A percentile compares a stretch with the other conserved stretches of the same genome.
phyloP scores from a whole-genome alignment of 2,888 invertebrate species.

The Sarcophaga variegata region DNA sequence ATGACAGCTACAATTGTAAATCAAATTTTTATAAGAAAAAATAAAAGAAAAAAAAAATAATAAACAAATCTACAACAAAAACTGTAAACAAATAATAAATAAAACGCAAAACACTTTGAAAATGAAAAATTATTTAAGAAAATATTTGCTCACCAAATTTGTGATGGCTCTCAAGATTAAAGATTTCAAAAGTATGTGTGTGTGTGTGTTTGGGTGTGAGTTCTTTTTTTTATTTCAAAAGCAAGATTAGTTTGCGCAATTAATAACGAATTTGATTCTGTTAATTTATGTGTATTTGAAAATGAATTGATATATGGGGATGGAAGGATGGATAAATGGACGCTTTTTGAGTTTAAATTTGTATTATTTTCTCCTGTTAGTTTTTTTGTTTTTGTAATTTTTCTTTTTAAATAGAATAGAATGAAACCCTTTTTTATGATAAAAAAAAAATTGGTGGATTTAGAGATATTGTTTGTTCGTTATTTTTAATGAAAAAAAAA shows the following conservation, averaged over 20 bases:
- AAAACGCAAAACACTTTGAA: conserved; percentile 3
- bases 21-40: conserved; percentile 1
- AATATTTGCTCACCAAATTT: conserved; percentile 58
- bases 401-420: background rate
- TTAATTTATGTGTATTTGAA: conserved; percentile 21
- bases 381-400: conserved; percentile 1
- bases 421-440: conserved; percentile 47
- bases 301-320: no score
- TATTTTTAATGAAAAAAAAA: background rate
- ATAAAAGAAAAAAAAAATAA: background rate
- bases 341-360: background rate
- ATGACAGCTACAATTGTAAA: background rate
- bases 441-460: conserved; percentile 26
- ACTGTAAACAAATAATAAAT: conserved; percentile 17
- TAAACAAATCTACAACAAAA: background rate
- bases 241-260: conserved; percentile 22
- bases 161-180: conserved; percentile 44
- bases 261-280: background rate
- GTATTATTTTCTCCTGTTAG: background rate
- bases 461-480: background rate
- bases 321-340: background rate
- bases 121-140: conserved; percentile 9
- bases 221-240: background rate
- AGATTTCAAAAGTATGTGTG: conserved; percentile 19
- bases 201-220: no score